Evolutionary conservation across 2,888 invertebrate genomes (phyloP), one percentile per base, ranked within the genome.

Genomic region (Platycheirus albimanus): DNA sequence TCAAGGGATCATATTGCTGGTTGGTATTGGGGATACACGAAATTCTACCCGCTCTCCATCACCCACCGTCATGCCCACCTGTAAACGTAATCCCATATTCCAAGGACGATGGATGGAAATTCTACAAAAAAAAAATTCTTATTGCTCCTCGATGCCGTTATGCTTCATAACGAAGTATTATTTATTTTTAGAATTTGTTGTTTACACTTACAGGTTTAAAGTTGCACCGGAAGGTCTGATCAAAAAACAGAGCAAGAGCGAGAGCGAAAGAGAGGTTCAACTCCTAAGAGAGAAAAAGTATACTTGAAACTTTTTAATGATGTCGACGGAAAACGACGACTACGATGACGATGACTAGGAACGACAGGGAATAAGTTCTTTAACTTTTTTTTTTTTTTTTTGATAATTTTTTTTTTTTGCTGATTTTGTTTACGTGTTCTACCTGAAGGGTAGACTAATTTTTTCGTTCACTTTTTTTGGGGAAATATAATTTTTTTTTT

Each of bases 251-350:
- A n/a, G n/a, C n/a, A n/a, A n/a, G n/a, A n/a, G n/a, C n/a, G 13
- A 36, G 49, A 11, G 3, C 17, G 19, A n/a, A 28, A 10, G 13
- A 11, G 33, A 51, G n/a, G 13, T 56, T 2, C 8, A 45, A 2
- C 19, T 19, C 8, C 7, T n/a, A 41, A n/a, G 30, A 19, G 11
- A 49, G 51, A 36, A 10, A 33, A 13, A 8, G 15, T 56, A 61
- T 56, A 78, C 83, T 83, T 64, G 72, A 83, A 83, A 83, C 83
- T 83, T 83, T 83, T 83, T 83, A 83, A 83, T 78, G 83, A 83
- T 77, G 83, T 66, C 78, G 83, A 69, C 77, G 52, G 15, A 17
- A 58, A n/a, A n/a, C n/a, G n/a, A n/a, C n/a, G n/a, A n/a, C n/a
- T n/a, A 33, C 38, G 70, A 41, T 28, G 70, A 41, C 28, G 71